Evolutionary conservation across 2,113 vertebrate species (phyloP).

Genomic region (Aptenodytes forsteri): DNA sequence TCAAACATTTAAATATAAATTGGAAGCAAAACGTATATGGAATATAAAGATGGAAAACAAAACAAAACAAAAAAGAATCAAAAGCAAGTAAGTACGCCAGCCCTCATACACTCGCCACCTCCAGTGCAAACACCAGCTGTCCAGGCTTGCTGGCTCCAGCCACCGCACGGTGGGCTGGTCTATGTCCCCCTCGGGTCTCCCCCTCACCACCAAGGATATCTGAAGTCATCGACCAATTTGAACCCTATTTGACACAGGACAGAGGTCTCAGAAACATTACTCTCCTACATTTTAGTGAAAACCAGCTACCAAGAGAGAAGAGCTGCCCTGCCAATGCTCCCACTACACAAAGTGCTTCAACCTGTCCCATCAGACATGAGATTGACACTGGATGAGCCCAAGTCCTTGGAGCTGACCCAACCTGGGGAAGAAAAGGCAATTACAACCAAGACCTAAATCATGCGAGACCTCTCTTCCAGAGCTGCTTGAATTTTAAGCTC

Average conservation of each 20-base stretch:
- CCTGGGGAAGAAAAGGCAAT: background rate
- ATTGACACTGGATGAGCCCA: background rate
- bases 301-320: background rate
- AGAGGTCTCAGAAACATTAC: background rate
- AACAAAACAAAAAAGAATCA: background rate
- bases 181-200: background rate
- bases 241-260: background rate
- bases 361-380: background rate
- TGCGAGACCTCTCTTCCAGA: background rate
- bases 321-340: background rate
- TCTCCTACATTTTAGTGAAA: background rate
- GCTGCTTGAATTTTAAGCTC: background rate
- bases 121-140: background rate
- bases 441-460: background rate
- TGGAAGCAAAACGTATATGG: background rate
- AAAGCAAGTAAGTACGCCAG: background rate
- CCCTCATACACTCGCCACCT: background rate
- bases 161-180: rapidly evolving
- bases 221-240: background rate
- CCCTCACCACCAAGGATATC: background rate
- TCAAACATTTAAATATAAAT: background rate
- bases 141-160: background rate
- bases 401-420: background rate
- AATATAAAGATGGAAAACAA: background rate
- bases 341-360: background rate